A percentile compares a stretch with the other conserved stretches of the same genome.
phyloP scores from a whole-genome alignment of 64 coral and sea anemone species.

The Montipora sp. region DNA sequence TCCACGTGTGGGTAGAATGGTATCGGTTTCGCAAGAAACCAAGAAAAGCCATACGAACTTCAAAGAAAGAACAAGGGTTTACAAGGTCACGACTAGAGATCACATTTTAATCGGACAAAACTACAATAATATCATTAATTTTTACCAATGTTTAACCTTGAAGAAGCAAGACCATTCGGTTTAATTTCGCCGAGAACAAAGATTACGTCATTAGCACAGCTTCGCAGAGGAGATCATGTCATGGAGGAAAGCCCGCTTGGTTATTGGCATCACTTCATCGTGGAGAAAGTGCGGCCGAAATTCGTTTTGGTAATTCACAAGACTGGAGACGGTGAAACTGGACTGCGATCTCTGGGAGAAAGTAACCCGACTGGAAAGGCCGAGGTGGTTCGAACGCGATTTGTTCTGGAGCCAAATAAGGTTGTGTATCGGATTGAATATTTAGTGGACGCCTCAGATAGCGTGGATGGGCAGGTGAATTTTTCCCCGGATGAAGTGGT shows the following conservation, averaged over 20 bases:
- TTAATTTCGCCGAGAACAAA: constrained; percentile 82
- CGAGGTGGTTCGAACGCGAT: constrained; percentile 80
- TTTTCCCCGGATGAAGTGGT: constrained; percentile 71
- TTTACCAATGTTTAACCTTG: constrained; percentile 31
- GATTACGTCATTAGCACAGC: constrained; percentile 77
- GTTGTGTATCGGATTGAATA: constrained; percentile 85
- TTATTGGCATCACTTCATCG: constrained; percentile 95
- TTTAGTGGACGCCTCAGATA: constrained; percentile 22
- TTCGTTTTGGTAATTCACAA: constrained; percentile 91
- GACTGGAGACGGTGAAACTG: constrained; percentile 82
- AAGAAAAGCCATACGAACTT: too few species aligned
- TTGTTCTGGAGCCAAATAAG: constrained; percentile 49
- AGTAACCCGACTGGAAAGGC: constrained; percentile 76
- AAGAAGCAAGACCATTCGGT: constrained; percentile 42
- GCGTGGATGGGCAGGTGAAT: not conserved
- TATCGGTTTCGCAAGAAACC: too few species aligned
- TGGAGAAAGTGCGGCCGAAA: constrained; percentile 90
- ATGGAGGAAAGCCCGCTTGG: constrained; percentile 90
- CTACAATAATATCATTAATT: not conserved
- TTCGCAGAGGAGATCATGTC: constrained; percentile 84
- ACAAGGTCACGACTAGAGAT: too few species aligned
- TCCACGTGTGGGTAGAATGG: too few species aligned
- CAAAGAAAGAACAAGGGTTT: too few species aligned
- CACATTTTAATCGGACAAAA: not conserved
- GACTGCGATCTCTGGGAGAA: constrained; percentile 65